A percentile compares a stretch with the other conserved stretches of the same genome.
These are phyloP conservation scores for Pachycephala philippinensis DNA, from an alignment of 2,113 vertebrate genomes.

Conservation along the genomic window DNA sequence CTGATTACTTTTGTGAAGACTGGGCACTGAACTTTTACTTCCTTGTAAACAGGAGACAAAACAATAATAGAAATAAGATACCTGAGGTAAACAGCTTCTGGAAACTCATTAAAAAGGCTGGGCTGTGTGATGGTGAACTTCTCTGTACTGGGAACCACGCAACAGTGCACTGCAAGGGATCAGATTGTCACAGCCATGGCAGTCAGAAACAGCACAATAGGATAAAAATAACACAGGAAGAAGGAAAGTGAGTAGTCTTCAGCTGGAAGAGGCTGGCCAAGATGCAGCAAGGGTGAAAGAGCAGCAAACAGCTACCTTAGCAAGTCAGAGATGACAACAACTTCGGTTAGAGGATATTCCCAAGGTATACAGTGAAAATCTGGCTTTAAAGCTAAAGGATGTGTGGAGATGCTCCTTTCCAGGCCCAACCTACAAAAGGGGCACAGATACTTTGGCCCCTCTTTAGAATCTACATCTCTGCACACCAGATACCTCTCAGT, in stretches of 20 bases:
- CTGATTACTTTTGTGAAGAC: neutral
- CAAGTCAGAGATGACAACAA: neutral
- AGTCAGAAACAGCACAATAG: neutral
- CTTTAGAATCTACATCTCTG: neutral
- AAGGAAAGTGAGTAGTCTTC: neutral
- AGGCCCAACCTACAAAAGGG: neutral
- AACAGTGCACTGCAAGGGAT: neutral
- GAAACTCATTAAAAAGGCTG: neutral
- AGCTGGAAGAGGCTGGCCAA: neutral
- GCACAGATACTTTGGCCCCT: neutral
- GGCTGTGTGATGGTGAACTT: neutral
- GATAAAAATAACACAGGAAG: neutral
- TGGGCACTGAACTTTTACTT: neutral
- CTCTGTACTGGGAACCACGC: accelerated
- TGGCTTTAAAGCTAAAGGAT: neutral
- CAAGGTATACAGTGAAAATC: neutral
- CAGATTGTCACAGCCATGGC: neutral
- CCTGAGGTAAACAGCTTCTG: neutral
- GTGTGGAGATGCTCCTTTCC: neutral
- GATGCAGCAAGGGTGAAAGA: neutral
- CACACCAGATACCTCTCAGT: neutral
- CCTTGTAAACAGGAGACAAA: neutral
- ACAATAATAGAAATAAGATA: neutral
- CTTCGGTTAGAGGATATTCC: neutral
- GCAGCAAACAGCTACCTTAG: neutral